Evolutionary conservation across 2,113 vertebrate species (phyloP).

Genomic region (Labeo catla): DNA sequence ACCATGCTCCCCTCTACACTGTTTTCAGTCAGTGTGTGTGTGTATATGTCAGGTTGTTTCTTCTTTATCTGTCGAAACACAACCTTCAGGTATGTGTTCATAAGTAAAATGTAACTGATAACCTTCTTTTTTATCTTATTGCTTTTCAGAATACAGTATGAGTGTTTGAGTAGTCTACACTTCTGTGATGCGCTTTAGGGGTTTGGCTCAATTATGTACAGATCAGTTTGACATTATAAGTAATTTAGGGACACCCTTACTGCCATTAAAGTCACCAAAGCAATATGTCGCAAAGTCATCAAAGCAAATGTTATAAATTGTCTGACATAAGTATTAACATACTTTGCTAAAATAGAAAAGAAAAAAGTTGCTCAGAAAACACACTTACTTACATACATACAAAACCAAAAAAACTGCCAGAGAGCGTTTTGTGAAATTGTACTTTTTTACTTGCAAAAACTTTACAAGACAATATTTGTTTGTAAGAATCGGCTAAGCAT

Average conservation of each 20-base stretch:
- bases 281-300: background rate
- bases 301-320: background rate
- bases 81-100: conserved; percentile 29
- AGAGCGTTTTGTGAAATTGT: background rate
- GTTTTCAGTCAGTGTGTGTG: background rate
- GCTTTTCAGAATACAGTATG: background rate
- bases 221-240: conserved; percentile 6
- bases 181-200: background rate
- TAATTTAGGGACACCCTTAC: background rate
- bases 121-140: background rate
- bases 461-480: background rate
- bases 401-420: background rate
- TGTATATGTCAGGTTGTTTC: background rate
- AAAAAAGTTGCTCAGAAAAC: conserved; percentile 6
- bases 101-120: background rate
- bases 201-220: background rate
- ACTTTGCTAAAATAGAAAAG: background rate
- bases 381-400: background rate
- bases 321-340: background rate
- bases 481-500: background rate
- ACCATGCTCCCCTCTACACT: conserved; percentile 16
- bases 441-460: background rate
- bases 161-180: background rate
- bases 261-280: background rate
- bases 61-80: conserved; percentile 22